Evolutionary conservation across 1,140 invertebrate species (phyloP).

Genomic region (Stenopsyche tienmushanensis): DNA sequence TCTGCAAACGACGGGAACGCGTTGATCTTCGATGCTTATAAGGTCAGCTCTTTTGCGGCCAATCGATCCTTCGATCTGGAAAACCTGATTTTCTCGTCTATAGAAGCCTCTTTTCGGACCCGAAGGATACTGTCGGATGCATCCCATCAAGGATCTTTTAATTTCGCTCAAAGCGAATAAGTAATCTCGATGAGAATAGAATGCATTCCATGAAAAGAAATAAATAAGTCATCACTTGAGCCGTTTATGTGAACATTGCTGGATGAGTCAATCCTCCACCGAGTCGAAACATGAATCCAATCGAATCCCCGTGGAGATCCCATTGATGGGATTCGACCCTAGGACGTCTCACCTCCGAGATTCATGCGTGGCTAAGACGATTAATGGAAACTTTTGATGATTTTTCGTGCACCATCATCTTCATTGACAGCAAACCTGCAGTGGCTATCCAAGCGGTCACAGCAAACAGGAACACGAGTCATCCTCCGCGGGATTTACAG

Average conservation of each 20-base stretch:
- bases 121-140: too few species aligned
- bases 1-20: too few species aligned
- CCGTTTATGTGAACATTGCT: background rate
- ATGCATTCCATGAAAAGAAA: background rate
- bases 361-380: background rate
- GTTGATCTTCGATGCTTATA: too few species aligned
- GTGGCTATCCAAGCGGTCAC: background rate
- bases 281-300: slow-evolving; percentile 19
- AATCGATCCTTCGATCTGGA: too few species aligned
- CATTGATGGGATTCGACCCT: slow-evolving; percentile 18
- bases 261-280: slow-evolving; percentile 1
- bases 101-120: too few species aligned
- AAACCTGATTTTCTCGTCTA: too few species aligned
- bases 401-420: background rate
- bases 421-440: background rate
- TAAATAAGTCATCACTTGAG: background rate
- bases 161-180: too few species aligned
- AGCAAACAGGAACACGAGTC: too few species aligned
- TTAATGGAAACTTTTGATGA: background rate
- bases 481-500: too few species aligned
- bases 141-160: too few species aligned
- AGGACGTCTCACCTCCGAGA: background rate
- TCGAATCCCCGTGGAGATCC: slow-evolving; percentile 16
- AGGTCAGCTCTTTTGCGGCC: too few species aligned
- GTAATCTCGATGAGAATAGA: too few species aligned